Conservation (phyloP, 1,140 invertebrate genomes). For the Notospermus geniculatus region DNA sequence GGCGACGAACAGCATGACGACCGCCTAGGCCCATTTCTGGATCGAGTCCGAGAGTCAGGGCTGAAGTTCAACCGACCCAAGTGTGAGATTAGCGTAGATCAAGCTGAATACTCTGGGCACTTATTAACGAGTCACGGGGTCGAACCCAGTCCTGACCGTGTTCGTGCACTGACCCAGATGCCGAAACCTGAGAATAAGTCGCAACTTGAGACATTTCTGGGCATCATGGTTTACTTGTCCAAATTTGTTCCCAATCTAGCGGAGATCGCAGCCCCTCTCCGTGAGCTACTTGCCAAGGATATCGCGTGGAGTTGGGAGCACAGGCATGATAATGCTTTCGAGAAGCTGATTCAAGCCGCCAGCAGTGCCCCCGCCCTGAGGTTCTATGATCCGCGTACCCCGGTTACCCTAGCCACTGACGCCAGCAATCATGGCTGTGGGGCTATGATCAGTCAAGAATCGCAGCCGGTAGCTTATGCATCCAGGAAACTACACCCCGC, state of each 20-base stretch:
- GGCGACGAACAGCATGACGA: too few relatives aligned
- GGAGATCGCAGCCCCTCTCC: constrained; percentile 18
- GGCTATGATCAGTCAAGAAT: constrained; percentile 50
- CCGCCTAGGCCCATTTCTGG: constrained; percentile 31
- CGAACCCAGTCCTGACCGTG: constrained; percentile 37
- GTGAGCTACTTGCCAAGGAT: constrained; percentile 21
- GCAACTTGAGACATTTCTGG: not conserved
- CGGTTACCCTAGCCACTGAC: constrained; percentile 19
- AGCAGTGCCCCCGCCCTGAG: constrained; percentile 12
- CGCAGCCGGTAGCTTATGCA: constrained; percentile 52
- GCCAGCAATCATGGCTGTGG: constrained; percentile 44
- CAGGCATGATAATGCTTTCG: constrained; percentile 14
- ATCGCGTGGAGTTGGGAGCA: constrained; percentile 17
- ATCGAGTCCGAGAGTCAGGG: constrained; percentile 37
- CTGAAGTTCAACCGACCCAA: constrained; percentile 50
- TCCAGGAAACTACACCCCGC: constrained; percentile 48
- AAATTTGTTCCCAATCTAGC: constrained; percentile 21
- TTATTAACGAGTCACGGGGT: constrained; percentile 43
- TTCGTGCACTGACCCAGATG: constrained; percentile 33
- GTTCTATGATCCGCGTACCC: constrained; percentile 20
- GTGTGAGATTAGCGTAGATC: constrained; percentile 2
- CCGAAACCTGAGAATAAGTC: not conserved
- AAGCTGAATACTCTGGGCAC: constrained; percentile 10
- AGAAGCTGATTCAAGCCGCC: constrained; percentile 21
- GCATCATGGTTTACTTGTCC: not conserved